Evolutionary conservation across 2,888 invertebrate genomes (phyloP).

Genomic region (Oeneis ivallda): DNA sequence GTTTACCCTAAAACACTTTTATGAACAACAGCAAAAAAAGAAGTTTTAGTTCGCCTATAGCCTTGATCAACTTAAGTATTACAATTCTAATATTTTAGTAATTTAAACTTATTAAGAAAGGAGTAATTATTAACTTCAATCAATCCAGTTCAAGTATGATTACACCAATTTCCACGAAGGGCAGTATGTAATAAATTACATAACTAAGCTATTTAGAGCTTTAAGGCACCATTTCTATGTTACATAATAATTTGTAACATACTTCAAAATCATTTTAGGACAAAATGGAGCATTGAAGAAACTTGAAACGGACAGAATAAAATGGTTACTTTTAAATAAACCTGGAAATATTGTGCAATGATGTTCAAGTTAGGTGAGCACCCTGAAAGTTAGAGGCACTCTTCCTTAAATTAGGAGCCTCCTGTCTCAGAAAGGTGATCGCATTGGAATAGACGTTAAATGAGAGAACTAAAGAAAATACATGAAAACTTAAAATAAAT

Average conservation of each 20-base stretch:
- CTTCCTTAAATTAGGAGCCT: background rate
- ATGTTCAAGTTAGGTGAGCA: background rate
- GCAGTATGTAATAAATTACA: background rate
- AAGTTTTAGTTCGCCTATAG: background rate
- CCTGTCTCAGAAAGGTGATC: too few species aligned
- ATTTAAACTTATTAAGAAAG: background rate
- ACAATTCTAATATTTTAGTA: background rate
- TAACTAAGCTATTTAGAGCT: background rate
- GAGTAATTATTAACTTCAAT: background rate
- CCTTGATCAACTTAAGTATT: background rate
- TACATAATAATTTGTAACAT: constrained; percentile 20
- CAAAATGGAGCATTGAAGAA: background rate
- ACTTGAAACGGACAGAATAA: constrained; percentile 1
- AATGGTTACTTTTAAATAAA: background rate
- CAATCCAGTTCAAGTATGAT: background rate
- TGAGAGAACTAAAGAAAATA: too few species aligned
- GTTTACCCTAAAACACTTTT: too few species aligned
- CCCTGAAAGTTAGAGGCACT: too few species aligned
- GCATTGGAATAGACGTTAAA: too few species aligned
- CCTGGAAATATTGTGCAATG: background rate
- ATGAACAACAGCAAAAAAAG: too few species aligned
- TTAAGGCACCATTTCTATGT: background rate
- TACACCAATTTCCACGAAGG: background rate
- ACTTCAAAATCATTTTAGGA: constrained; percentile 15
- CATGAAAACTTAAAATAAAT: too few species aligned